Percentiles rank a stretch among this genome's conserved stretches.
phyloP scores from a whole-genome alignment of 2,113 vertebrate genomes.

The Ochotona curzoniae region DNA sequence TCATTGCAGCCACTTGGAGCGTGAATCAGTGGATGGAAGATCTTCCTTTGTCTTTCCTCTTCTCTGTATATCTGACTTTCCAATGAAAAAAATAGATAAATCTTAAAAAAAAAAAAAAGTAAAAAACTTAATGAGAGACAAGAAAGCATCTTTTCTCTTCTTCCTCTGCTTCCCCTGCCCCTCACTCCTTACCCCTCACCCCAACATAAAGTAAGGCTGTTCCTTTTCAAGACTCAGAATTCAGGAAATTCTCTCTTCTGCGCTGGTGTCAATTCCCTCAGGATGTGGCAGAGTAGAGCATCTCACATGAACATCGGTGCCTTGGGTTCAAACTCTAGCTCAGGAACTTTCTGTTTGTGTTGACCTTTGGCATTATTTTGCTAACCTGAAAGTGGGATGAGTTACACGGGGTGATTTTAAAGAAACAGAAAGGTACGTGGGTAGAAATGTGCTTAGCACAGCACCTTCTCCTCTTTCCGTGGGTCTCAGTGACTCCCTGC shows the following conservation, averaged over 20 bases:
- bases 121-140: not conserved
- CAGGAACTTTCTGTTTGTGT: not conserved
- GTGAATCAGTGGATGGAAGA: too few species aligned
- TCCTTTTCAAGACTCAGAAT: not conserved
- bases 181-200: not conserved
- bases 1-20: too few species aligned
- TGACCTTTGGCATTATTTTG: not conserved
- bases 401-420: not conserved
- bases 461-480: not conserved
- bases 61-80: too few species aligned
- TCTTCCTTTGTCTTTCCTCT: too few species aligned
- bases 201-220: not conserved
- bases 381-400: not conserved
- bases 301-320: not conserved
- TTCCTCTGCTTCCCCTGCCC: not conserved
- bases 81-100: too few species aligned
- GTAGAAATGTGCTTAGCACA: not conserved
- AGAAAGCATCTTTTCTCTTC: not conserved
- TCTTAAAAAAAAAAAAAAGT: too few species aligned
- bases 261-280: not conserved
- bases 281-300: not conserved
- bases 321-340: not conserved
- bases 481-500: not conserved
- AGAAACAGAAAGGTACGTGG: not conserved
- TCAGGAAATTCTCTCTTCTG: not conserved